Evolutionary conservation across 2,113 vertebrate species (phyloP), one percentile per base, ranked within the genome.

Genomic region (Carassius auratus): DNA sequence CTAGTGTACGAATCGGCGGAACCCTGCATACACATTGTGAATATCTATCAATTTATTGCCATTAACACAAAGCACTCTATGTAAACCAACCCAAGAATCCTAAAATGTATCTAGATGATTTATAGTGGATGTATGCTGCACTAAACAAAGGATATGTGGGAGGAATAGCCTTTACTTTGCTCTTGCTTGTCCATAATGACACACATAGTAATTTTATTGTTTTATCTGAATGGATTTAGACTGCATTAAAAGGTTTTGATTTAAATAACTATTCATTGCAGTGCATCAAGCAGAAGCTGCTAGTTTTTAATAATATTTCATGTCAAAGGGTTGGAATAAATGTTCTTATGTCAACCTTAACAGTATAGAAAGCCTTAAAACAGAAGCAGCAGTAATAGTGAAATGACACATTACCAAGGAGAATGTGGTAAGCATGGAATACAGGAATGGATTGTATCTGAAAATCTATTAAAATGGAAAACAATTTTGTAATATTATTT

Each of bases 1-100:
- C 97, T 99, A 85, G 97, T 99, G 95, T 99, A 99, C 33, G 98
- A 99, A 94, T 99, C 98, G 91, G 98, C 98, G 93, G 98, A 99
- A 92, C 97, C 97, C 98, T 99, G 94, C 0, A 91, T 93, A 83
- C 33, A 85, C 88, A 92, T n/a, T 26, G 85, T 14, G 76, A 14
- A 78, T n/a, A 57, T 4, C 19, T 82, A 30, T 69, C 30, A 36
- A 48, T 10, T 50, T 73, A 84, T 13, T 76, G 14, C 26, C 45
- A 30, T 30, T 50, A 57, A 15, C 15, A 50, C 42, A 68, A 13
- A 50, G 12, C 42, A 64, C 10, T 15, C 26, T 26, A 64, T 69
- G 14, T 69, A 36, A 69, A 19, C 19, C 66, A 69, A 36, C 30
- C 30, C 15, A 69, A 36, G 30, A 71, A 38, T 71, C 30, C 15